These are phyloP conservation scores for Hemicrepidius hirtus DNA, from an alignment of 2,888 invertebrate genomes.

Conservation along the genomic window DNA sequence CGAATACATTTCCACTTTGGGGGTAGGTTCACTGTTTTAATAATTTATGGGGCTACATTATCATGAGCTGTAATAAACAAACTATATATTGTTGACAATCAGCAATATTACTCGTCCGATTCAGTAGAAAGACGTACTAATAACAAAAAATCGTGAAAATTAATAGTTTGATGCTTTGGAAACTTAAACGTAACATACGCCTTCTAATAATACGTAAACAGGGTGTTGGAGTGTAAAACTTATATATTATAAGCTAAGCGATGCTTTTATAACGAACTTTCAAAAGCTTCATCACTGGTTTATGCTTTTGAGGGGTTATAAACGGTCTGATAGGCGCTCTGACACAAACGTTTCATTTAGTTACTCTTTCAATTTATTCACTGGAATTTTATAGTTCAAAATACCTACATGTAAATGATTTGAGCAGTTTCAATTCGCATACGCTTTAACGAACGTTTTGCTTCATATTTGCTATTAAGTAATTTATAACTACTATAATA, in stretches of 20 bases:
- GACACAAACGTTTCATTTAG: conserved; percentile 17
- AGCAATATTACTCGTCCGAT: no score
- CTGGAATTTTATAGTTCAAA: neutral
- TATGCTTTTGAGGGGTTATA: conserved; percentile 7
- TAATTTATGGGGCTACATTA: no score
- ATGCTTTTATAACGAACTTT: conserved; percentile 21
- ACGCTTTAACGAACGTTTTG: neutral
- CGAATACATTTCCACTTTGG: neutral
- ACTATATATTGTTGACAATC: neutral
- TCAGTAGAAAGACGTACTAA: no score
- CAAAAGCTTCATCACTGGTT: conserved; percentile 17
- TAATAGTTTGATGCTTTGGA: no score
- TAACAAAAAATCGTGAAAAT: no score
- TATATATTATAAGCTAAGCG: conserved; percentile 12
- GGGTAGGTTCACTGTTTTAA: no score
- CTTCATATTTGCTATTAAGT: no score
- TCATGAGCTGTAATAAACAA: neutral
- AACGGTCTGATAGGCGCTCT: conserved; percentile 10
- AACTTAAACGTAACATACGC: neutral
- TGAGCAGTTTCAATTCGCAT: neutral
- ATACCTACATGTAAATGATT: neutral
- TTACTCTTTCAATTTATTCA: conserved; percentile 1
- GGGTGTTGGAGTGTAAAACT: conserved; percentile 2
- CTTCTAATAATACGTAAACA: conserved; percentile 20
- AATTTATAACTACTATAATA: no score